Conservation (phyloP, 2,797 vertebrate species). For the Apodemus agrarius region DNA sequence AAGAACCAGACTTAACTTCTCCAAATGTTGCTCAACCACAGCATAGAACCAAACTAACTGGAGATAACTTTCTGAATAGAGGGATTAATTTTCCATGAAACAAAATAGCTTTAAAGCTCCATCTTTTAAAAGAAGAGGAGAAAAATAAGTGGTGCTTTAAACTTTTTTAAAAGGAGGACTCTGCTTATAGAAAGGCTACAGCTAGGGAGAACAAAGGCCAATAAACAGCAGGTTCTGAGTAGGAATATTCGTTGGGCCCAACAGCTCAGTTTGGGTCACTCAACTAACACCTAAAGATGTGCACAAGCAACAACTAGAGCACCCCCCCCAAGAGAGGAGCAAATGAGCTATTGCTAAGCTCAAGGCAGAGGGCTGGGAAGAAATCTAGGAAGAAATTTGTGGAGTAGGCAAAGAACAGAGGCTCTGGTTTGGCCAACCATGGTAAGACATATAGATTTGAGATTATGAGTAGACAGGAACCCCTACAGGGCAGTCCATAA, state of each 20-base stretch:
- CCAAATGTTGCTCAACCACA: background rate
- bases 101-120: background rate
- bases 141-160: background rate
- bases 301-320: background rate
- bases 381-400: background rate
- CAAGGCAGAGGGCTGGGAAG: background rate
- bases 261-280: background rate
- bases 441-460: background rate
- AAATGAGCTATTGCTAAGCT: background rate
- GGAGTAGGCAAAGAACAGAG: background rate
- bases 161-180: background rate
- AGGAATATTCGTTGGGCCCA: background rate
- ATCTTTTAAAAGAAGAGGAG: background rate
- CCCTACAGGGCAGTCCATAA: background rate
- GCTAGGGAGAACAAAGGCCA: background rate
- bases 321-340: background rate
- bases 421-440: background rate
- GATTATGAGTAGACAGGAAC: background rate
- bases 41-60: background rate
- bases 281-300: background rate
- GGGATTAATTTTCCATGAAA: background rate
- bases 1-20: background rate
- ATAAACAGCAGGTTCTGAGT: background rate
- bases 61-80: background rate
- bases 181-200: background rate